phyloP scores from a whole-genome alignment of 2,113 vertebrate species.

The Rhineura floridana region DNA sequence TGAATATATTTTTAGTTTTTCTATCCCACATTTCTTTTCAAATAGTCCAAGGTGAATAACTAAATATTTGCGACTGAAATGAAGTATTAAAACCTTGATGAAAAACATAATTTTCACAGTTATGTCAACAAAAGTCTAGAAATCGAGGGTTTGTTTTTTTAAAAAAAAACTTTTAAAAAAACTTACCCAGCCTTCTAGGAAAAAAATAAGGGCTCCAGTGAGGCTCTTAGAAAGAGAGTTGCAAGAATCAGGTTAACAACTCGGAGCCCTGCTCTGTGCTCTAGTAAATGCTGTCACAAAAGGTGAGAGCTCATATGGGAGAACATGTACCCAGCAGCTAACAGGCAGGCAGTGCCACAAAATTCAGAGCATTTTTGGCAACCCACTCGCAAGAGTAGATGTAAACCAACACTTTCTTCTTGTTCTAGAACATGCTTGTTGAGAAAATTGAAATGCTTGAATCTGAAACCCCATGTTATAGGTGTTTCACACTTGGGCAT shows the following conservation, averaged over 20 bases:
- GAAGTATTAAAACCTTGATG: not conserved
- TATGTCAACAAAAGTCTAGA: not conserved
- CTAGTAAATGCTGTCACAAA: not conserved
- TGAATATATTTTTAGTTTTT: not conserved
- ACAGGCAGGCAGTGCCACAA: not conserved
- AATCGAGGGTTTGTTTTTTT: not conserved
- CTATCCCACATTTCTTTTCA: not conserved
- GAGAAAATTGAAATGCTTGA: no score
- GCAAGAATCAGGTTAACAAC: not conserved
- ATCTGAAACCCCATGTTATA: no score
- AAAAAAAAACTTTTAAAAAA: not conserved
- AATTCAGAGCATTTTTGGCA: not conserved
- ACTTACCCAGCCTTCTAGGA: not conserved
- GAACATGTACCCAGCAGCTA: not conserved
- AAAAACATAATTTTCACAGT: not conserved
- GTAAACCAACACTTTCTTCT: not conserved
- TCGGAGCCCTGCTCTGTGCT: not conserved
- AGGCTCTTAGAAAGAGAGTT: not conserved
- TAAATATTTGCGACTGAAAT: not conserved
- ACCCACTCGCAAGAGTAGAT: not conserved
- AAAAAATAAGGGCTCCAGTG: not conserved
- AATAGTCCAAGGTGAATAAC: not conserved
- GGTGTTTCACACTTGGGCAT: no score
- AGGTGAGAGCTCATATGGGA: no score
- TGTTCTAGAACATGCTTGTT: not conserved